Conservation (phyloP, 2,888 invertebrate genomes). For the Drosophila ezoana region DNA sequence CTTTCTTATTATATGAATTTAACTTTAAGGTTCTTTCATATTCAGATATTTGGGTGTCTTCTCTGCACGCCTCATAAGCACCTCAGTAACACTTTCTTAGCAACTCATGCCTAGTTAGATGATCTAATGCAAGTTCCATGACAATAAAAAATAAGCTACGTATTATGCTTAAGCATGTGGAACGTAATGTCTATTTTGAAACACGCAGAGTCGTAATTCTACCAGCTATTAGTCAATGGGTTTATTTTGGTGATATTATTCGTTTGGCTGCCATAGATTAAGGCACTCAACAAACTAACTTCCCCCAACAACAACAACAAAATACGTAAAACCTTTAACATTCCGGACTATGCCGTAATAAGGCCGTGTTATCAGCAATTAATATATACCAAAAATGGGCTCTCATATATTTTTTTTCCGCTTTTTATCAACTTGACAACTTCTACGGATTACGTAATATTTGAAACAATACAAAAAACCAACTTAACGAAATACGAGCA, state of each 20-base stretch:
- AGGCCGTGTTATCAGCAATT: conserved; percentile 48
- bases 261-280: conserved; percentile 34
- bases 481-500: conserved; percentile 10
- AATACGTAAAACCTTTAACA: conserved; percentile 1
- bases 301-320: conserved; percentile 11
- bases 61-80: too few species aligned
- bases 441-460: conserved; percentile 42
- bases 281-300: conserved; percentile 7
- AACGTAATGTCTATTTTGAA: conserved; percentile 32
- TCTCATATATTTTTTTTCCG: conserved; percentile 2
- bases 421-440: conserved; percentile 43
- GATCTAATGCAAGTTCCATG: conserved; percentile 10
- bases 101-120: neutral
- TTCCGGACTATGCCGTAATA: conserved; percentile 48
- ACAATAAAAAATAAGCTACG: too few species aligned
- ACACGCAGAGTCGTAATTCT: conserved; percentile 11
- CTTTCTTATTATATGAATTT: too few species aligned
- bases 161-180: conserved; percentile 9
- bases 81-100: neutral
- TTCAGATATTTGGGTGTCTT: too few species aligned
- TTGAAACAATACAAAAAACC: conserved; percentile 17
- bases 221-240: conserved; percentile 45
- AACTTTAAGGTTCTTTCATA: too few species aligned
- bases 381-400: conserved; percentile 40
- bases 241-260: conserved; percentile 48